Evolutionary conservation across 2,888 invertebrate genomes (phyloP).

Genomic region (Calephelis perditalis): DNA sequence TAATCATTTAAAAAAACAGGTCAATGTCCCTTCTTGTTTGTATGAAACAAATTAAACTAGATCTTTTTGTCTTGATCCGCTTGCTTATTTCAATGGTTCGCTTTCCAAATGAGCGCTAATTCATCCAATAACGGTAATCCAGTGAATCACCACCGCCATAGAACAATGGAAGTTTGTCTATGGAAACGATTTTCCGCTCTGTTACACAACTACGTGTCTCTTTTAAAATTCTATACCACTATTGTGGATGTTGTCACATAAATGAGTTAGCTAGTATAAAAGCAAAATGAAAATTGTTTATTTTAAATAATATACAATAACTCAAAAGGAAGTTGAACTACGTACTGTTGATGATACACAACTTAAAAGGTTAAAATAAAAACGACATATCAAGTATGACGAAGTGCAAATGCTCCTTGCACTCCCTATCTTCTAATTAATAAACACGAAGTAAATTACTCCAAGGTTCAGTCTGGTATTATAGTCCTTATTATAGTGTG

Average conservation of each 20-base stretch:
- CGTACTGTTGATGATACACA: too few relatives aligned
- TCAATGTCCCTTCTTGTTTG: not conserved
- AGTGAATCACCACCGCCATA: constrained; percentile 50
- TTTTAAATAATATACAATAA: too few relatives aligned
- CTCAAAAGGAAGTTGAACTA: too few relatives aligned
- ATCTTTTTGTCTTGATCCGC: constrained; percentile 18
- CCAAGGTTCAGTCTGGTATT: too few relatives aligned
- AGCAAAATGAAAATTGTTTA: constrained; percentile 3
- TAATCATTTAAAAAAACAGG: too few relatives aligned
- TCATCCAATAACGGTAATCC: constrained; percentile 49
- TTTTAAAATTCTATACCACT: constrained; percentile 23
- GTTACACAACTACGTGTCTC: constrained; percentile 37
- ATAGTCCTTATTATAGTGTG: too few relatives aligned
- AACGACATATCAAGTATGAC: too few relatives aligned
- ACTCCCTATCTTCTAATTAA: too few relatives aligned
- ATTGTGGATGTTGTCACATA: constrained; percentile 8
- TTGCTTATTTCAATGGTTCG: constrained; percentile 27
- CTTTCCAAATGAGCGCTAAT: constrained; percentile 29
- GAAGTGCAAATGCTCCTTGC: too few relatives aligned
- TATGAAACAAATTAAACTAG: not conserved
- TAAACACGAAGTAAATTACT: too few relatives aligned
- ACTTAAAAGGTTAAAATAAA: too few relatives aligned
- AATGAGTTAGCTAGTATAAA: constrained; percentile 10
- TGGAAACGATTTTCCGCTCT: constrained; percentile 59
- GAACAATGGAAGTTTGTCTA: constrained; percentile 45